phyloP scores from a whole-genome alignment of 1,140 invertebrate genomes.

The Ceratosolen solmsi region DNA sequence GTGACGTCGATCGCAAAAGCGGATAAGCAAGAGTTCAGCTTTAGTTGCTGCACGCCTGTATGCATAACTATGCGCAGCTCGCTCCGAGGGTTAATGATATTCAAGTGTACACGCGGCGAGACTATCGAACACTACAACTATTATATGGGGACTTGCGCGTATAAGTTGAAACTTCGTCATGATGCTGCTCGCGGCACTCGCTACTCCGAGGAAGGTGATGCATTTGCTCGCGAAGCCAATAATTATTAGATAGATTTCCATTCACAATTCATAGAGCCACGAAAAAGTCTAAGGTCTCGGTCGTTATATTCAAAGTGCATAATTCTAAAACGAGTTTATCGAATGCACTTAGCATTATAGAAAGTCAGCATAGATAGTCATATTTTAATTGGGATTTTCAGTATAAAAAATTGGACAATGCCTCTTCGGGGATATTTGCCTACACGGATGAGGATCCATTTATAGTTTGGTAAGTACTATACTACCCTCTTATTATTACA shows the following conservation, averaged over 20 bases:
- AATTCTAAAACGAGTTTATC: too few species aligned
- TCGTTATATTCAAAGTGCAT: too few species aligned
- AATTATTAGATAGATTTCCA: not conserved
- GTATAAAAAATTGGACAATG: too few species aligned
- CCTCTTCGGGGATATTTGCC: too few species aligned
- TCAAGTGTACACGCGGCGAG: slow-evolving; percentile 11
- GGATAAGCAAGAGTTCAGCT: slow-evolving; percentile 18
- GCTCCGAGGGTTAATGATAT: slow-evolving; percentile 42
- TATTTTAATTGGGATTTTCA: too few species aligned
- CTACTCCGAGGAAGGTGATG: not conserved
- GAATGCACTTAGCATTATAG: too few species aligned
- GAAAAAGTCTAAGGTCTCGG: too few species aligned
- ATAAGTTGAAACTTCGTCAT: not conserved
- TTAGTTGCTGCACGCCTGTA: not conserved
- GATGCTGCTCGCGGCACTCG: not conserved
- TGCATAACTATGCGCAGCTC: not conserved
- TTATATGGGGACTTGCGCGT: not conserved
- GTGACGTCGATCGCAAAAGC: slow-evolving; percentile 23
- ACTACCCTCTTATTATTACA: too few species aligned
- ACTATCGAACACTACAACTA: not conserved
- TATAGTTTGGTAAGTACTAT: too few species aligned
- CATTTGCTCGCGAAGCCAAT: not conserved
- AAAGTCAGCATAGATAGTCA: too few species aligned
- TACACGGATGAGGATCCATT: too few species aligned
- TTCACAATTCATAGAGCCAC: too few species aligned